Base-by-base conservation (phyloP, 2,113 vertebrate genomes). In the Thymallus thymallus region DNA sequence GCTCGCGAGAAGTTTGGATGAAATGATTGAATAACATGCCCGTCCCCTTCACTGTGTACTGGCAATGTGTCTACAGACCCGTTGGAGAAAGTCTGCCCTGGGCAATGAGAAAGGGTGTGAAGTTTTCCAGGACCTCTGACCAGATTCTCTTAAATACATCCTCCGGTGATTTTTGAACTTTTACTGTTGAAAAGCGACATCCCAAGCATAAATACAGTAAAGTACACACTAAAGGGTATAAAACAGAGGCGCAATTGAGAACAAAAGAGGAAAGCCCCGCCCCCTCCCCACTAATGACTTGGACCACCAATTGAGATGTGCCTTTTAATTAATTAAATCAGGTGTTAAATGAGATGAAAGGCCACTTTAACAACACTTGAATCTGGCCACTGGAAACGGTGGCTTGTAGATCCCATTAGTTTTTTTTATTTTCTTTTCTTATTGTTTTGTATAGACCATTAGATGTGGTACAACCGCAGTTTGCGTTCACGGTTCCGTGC, bases 391-490 rank as follows among this genome's bases (percentile, higher is more conserved):
- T 22, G 30, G 20, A 46, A 18, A 13, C 9, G 66, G 35, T 20
- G n/a, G 41, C 32, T 29, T 22, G 22, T 68, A 45, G 41, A 45
- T 46, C 7, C 1, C 24, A 0, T 68, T 48, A 46, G n/a, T 67
- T 66, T 35, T 35, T 67, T 45, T 4, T 3, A n/a, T 22, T 1
- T n/a, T 22, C 7, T 67, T 68, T 68, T 46, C 22, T 23, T 6
- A 45, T 46, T 68, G 22, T 68, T 68, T 68, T 68, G 65, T 68
- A 24, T 46, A 46, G 41, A 68, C 22, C 41, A 68, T 67, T n/a
- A 18, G 29, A 68, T 68, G 66, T 68, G 12, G 66, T 68, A 68
- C 66, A 68, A 23, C 41, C 16, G n/a, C 66, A 35, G 66, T 68
- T 46, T 68, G 66, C 10, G 66, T 45, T 24, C 66, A 23, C 41